Conservation (phyloP, 1,140 invertebrate species). For the Teleogryllus occipitalis region DNA sequence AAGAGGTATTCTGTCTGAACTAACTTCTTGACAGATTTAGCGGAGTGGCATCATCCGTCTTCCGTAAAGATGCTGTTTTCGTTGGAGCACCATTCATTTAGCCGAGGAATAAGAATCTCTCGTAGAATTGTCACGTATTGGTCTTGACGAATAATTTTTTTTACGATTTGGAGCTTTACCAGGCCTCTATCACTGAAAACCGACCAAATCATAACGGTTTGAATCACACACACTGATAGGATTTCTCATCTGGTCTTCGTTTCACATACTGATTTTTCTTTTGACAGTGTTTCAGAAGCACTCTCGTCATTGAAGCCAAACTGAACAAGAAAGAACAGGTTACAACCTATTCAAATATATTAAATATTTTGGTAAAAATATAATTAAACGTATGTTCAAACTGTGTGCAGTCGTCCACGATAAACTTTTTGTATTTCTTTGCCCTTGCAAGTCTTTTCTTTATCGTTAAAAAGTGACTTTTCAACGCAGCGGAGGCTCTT, state of each 20-base stretch:
- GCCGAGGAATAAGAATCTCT: no score
- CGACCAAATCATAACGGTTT: background rate
- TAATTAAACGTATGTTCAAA: background rate
- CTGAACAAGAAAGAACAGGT: background rate
- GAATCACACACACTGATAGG: background rate
- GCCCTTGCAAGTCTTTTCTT: background rate
- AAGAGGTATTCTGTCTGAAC: no score
- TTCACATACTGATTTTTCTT: constrained; percentile 6
- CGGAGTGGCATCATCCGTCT: background rate
- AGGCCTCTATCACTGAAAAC: background rate
- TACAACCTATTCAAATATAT: background rate
- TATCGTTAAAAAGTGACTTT: background rate
- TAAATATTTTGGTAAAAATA: background rate
- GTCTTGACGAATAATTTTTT: background rate
- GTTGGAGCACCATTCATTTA: background rate
- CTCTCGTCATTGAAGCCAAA: background rate
- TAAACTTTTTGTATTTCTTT: background rate
- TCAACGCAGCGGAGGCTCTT: background rate
- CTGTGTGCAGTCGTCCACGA: background rate
- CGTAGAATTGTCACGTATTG: background rate
- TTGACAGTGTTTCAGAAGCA: background rate
- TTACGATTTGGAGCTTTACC: background rate
- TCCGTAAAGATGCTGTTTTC: background rate
- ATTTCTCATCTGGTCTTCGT: background rate
- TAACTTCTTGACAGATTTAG: background rate